Conservation (phyloP, 2,797 vertebrate species). For the Gorsachius magnificus region DNA sequence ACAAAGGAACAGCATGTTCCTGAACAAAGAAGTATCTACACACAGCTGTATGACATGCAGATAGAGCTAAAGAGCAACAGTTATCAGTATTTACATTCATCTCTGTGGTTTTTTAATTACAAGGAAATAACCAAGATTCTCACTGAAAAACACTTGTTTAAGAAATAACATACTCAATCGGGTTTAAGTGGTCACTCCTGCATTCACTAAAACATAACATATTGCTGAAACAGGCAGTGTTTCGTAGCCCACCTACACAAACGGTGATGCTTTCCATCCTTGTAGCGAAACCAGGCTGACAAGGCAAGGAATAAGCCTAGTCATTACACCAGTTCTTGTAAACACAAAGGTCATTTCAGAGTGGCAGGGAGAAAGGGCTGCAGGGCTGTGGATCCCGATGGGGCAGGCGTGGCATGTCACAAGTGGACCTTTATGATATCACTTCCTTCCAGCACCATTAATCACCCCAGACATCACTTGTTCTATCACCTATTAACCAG, state of each 20-base stretch:
- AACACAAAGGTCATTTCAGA: background rate
- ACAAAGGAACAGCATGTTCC: background rate
- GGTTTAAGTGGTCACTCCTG: background rate
- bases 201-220: background rate
- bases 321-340: background rate
- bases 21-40: background rate
- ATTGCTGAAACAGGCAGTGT: background rate
- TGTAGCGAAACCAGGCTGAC: background rate
- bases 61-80: background rate
- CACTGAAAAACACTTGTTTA: background rate
- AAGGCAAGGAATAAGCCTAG: background rate
- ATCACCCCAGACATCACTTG: constrained; percentile 24
- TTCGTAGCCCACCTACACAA: background rate
- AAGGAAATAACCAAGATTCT: background rate
- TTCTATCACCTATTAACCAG: constrained; percentile 55
- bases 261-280: background rate
- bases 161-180: background rate
- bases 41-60: background rate
- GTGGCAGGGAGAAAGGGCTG: background rate
- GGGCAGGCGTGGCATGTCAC: background rate
- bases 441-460: constrained; percentile 32
- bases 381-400: background rate
- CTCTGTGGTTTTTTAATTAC: background rate
- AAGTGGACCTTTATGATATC: constrained; percentile 22
- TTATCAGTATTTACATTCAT: background rate